Evolutionary conservation across 2,797 vertebrate genomes (phyloP).

Genomic region (Notolepis coatsorum): DNA sequence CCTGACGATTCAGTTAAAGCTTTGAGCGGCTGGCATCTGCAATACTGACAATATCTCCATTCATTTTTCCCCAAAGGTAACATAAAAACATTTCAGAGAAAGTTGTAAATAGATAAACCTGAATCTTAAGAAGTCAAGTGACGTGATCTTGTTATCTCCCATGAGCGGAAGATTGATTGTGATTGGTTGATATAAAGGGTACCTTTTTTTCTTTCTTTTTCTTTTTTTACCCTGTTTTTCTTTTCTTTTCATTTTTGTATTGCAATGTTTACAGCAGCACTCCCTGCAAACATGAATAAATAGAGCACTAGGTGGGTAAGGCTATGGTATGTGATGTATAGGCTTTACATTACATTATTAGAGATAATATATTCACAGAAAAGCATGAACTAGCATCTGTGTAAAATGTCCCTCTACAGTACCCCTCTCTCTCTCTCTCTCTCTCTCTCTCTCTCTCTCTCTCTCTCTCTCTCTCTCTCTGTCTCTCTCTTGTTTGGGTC

Average conservation of each 20-base stretch:
- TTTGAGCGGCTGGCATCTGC: conserved; percentile 23
- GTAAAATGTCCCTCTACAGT: no score
- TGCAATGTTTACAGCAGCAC: no score
- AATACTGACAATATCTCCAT: conserved; percentile 15
- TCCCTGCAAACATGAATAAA: no score
- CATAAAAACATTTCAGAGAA: conserved; percentile 26
- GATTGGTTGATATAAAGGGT: no score
- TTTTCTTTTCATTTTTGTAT: no score
- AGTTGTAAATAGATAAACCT: conserved; percentile 33
- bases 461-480: not conserved
- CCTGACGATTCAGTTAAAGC: conserved; percentile 7
- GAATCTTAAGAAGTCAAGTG: conserved; percentile 16
- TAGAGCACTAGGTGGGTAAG: no score
- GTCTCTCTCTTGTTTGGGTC: not conserved
- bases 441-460: not conserved
- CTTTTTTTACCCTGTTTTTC: no score
- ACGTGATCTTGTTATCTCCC: not conserved
- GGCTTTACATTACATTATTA: no score
- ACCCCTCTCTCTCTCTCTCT: not conserved
- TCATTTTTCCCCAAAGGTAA: conserved; percentile 23
- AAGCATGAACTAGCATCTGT: not conserved
- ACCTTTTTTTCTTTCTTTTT: no score
- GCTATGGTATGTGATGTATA: no score
- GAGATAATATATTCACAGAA: no score
- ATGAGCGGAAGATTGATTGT: conserved; percentile 14